These are phyloP conservation scores for Arenaria interpres DNA, from an alignment of 2,113 vertebrate species.

Conservation along the genomic window DNA sequence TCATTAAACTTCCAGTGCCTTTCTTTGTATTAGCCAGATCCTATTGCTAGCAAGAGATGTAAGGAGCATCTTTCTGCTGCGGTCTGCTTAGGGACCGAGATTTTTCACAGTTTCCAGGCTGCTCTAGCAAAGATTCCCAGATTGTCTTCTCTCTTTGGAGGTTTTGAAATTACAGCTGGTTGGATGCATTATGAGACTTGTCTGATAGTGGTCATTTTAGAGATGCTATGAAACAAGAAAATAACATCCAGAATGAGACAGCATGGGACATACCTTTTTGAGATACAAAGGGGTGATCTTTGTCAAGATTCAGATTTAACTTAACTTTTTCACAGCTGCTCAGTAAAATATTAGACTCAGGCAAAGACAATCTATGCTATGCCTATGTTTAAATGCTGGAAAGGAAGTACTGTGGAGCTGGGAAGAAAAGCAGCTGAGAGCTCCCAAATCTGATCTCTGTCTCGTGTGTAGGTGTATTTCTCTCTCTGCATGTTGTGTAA, in stretches of 20 bases:
- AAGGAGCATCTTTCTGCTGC: not conserved
- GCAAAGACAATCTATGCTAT: not conserved
- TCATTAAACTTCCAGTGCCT: not conserved
- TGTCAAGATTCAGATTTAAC: not conserved
- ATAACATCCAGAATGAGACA: not conserved
- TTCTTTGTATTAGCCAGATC: not conserved
- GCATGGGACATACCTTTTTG: not conserved
- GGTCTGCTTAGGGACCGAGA: not conserved
- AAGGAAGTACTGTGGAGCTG: not conserved
- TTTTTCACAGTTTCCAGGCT: not conserved
- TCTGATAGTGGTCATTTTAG: not conserved
- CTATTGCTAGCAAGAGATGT: not conserved
- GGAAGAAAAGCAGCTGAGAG: not conserved
- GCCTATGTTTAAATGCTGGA: not conserved
- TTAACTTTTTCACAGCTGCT: not conserved
- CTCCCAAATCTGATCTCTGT: not conserved
- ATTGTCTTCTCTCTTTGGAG: not conserved
- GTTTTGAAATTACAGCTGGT: not conserved
- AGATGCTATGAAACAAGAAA: not conserved
- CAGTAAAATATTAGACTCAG: not conserved
- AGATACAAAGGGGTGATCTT: not conserved
- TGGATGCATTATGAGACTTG: not conserved
- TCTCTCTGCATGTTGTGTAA: not conserved
- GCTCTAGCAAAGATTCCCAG: not conserved
- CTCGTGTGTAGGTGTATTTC: not conserved